phyloP scores from a whole-genome alignment of 1,140 invertebrate genomes.

The Mya arenaria region DNA sequence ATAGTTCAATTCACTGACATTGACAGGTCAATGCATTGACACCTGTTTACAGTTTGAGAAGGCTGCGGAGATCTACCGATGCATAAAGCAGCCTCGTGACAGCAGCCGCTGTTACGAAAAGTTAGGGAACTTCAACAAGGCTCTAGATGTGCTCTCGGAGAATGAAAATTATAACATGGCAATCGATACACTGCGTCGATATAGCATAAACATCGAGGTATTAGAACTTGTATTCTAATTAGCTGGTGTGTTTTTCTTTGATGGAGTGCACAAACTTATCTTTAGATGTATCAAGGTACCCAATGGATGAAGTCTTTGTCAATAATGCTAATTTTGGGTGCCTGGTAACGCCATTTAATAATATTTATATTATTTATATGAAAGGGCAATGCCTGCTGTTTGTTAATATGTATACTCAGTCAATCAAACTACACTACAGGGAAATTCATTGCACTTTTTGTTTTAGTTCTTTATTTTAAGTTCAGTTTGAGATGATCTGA shows the following conservation, averaged over 20 bases:
- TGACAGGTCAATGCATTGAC: neutral
- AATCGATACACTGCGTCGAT: neutral
- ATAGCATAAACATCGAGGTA: neutral
- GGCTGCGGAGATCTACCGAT: neutral
- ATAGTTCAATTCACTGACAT: no score
- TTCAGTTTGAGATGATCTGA: no score
- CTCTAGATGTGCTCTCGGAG: neutral
- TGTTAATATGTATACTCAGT: constrained; percentile 35
- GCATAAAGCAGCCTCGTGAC: neutral
- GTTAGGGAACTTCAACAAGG: neutral
- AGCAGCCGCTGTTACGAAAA: neutral
- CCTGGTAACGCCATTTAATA: neutral
- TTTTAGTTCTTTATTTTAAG: no score
- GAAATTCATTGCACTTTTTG: no score
- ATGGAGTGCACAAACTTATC: neutral
- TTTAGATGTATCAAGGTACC: neutral
- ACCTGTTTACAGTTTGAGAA: neutral
- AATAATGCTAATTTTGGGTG: neutral
- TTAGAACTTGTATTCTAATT: neutral
- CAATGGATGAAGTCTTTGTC: neutral
- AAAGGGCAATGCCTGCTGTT: constrained; percentile 38
- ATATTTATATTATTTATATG: constrained; percentile 60
- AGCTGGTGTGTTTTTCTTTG: neutral
- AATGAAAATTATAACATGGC: neutral
- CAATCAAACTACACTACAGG: no score